Percentiles rank a stretch among this genome's conserved stretches.
Conservation (phyloP, 2,888 invertebrate species). For the Leptinotarsa tumamoca region DNA sequence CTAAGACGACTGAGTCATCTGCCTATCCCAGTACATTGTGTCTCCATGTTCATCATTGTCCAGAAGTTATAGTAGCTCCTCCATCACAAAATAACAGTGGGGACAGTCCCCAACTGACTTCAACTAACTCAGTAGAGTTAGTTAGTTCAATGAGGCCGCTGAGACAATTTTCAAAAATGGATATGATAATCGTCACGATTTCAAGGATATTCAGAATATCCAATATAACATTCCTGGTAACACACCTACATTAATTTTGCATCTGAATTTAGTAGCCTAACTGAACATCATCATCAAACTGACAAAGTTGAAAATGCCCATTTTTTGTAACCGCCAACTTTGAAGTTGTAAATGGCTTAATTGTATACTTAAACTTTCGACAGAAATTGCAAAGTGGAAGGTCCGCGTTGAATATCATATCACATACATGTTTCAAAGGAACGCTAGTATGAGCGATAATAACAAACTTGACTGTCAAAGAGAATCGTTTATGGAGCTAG, state of each 20-base stretch:
- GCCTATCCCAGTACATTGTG: too few species aligned
- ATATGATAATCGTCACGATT: too few species aligned
- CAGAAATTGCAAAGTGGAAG: not conserved
- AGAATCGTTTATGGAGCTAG: too few species aligned
- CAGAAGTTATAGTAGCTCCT: too few species aligned
- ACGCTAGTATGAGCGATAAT: not conserved
- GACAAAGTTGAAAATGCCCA: not conserved
- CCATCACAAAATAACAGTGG: too few species aligned
- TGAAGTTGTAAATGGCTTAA: constrained; percentile 9
- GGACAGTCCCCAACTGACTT: too few species aligned
- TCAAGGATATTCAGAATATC: too few species aligned
- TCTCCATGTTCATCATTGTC: too few species aligned
- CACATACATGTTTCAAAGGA: not conserved
- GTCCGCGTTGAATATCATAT: not conserved
- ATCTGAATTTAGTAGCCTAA: not conserved
- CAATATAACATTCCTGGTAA: not conserved
- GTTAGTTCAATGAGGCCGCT: too few species aligned
- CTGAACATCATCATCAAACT: not conserved
- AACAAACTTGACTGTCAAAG: not conserved
- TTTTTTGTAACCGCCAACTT: constrained; percentile 3
- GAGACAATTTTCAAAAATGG: too few species aligned
- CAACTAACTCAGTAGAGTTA: too few species aligned
- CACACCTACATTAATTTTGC: not conserved
- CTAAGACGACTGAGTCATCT: too few species aligned
- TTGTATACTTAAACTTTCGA: constrained; percentile 9